phyloP scores from a whole-genome alignment of 2,888 invertebrate genomes.

The Augiades crinisus region DNA sequence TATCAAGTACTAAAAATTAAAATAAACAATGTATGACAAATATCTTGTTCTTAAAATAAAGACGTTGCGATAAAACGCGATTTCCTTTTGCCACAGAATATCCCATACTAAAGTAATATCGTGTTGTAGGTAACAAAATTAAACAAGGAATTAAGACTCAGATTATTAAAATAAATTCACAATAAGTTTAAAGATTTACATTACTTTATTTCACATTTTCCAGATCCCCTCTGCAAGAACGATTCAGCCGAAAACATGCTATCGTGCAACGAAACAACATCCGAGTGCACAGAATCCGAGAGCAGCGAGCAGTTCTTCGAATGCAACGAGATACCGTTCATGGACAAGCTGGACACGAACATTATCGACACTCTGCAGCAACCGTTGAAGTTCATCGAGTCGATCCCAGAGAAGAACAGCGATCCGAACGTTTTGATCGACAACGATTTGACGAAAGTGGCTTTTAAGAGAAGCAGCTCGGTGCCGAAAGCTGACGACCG shows the following conservation, averaged over 20 bases:
- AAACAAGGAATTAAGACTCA: no score
- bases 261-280: slow-evolving; percentile 74
- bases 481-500: slow-evolving; percentile 69
- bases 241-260: slow-evolving; percentile 77
- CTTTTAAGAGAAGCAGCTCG: slow-evolving; percentile 68
- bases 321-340: slow-evolving; percentile 64
- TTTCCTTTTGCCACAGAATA: no score
- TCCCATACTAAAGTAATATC: no score
- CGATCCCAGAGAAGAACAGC: slow-evolving; percentile 50
- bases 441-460: slow-evolving; percentile 63
- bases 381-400: slow-evolving; percentile 54
- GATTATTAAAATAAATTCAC: no score
- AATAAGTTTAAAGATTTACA: no score
- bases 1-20: not conserved
- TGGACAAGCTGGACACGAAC: slow-evolving; percentile 58
- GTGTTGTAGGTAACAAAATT: no score
- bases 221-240: slow-evolving; percentile 70
- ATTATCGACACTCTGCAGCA: slow-evolving; percentile 52
- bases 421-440: slow-evolving; percentile 59
- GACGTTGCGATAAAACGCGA: no score
- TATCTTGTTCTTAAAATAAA: no score
- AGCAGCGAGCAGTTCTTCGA: slow-evolving; percentile 77
- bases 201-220: no score
- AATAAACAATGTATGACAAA: no score
- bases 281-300: slow-evolving; percentile 77